These are phyloP conservation scores for Clytia hemisphaerica DNA, from an alignment of 30 jellyfish, hydroid and myxozoan species.

Conservation along the genomic window DNA sequence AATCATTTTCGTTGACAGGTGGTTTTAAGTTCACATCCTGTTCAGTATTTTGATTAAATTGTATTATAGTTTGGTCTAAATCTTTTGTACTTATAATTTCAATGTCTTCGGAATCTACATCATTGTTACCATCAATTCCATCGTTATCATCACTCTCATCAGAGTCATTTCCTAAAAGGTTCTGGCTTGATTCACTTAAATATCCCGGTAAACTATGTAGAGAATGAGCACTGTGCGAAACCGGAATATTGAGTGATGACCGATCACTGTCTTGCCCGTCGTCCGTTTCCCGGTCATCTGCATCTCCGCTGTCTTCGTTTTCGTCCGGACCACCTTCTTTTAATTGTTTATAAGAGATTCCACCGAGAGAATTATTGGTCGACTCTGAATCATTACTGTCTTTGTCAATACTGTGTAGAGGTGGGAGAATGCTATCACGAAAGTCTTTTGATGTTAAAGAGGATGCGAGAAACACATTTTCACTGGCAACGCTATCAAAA, in stretches of 20 bases:
- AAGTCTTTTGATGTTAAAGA: no score
- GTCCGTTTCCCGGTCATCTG: background rate
- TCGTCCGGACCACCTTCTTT: conserved; percentile 7
- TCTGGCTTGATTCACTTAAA: conserved; percentile 28
- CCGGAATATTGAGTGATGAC: background rate
- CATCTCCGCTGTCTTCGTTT: background rate
- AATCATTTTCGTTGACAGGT: background rate
- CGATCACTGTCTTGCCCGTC: conserved; percentile 5
- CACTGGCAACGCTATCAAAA: conserved; percentile 32
- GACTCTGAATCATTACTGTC: conserved; percentile 10
- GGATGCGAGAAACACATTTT: conserved; percentile 14
- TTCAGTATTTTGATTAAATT: no score
- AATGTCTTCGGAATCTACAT: background rate
- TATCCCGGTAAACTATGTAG: conserved; percentile 1
- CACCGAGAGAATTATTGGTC: background rate
- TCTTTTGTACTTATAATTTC: no score
- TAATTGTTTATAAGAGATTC: background rate
- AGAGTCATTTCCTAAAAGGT: conserved; percentile 10
- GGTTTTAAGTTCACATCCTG: no score
- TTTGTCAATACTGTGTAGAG: no score
- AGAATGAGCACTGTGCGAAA: conserved; percentile 1
- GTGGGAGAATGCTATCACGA: no score
- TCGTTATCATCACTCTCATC: background rate
- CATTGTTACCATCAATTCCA: background rate
- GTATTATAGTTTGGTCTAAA: no score